Evolutionary conservation across 2,888 invertebrate genomes (phyloP), one percentile per base, ranked within the genome.

Genomic region (Synergus umbraculus): DNA sequence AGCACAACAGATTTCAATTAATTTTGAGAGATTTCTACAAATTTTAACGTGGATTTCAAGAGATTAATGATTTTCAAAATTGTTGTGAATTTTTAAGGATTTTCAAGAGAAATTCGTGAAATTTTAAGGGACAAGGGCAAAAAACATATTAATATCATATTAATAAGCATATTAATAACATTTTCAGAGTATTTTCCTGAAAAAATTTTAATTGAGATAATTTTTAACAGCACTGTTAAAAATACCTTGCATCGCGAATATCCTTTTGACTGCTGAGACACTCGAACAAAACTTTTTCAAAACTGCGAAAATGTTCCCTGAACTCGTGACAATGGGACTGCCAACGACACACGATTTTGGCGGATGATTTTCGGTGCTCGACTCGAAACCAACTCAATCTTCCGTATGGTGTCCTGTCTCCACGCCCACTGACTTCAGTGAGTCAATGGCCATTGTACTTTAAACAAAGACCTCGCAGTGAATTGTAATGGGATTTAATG

Each of bases 381-480:
- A 76, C 78, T 81, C 85, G 83, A 82, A 85, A 81, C 83, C 82
- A 85, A 84, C 84, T 82, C 85, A 86, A 88, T 88, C 86, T 87
- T 85, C 85, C 83, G 80, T 54, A 69, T 85, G 83, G 87, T 86
- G 88, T 87, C 88, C 83, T 85, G 86, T 86, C 83, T 85, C 87
- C 88, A 87, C 89, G 87, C 87, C 87, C 86, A 85, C 85, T 82
- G 84, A 81, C 84, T 84, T 84, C 85, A 79, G 82, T 85, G 85
- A 85, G 85, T 90, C 89, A 88, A 89, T 88, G 86, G 89, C 89
- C 89, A 90, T 90, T 90, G 90, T 90, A 84, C 84, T 86, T 87
- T 88, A 88, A 89, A 90, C 90, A 89, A 90, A 87, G 89, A 86
- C 85, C 83, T 80, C 81, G 82, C 80, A 85, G 86, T 84, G 86